Base-by-base conservation (phyloP, 2,888 invertebrate species). In the Catotricha subobsoleta region DNA sequence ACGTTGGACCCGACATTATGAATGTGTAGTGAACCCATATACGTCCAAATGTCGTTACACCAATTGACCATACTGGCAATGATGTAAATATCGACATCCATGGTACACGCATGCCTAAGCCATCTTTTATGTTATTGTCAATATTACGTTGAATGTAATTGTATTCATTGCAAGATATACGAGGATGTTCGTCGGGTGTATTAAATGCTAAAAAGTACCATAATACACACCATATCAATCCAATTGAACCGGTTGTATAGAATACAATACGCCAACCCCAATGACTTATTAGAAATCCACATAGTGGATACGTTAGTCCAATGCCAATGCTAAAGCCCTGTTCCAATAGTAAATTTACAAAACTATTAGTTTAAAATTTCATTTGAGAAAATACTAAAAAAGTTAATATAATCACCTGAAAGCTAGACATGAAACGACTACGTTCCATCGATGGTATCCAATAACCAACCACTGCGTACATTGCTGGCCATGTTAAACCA, bases 11-110 rank as follows among this genome's bases (percentile, higher is more conserved):
- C 37, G 71, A 69, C 50, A 75, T 71, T 54, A 79, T 78, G 54
- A 78, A 78, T 19, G 74, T 71, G 52, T 79, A 79, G 53, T 78
- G 76, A 5, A 77, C 71, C 76, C 77, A 79, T 53, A 79, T 78
- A 39, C 78, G 64, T n/a, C 78, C 78, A 50, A 78, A 79, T 1
- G 78, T 79, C 2, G 78, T 78, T 29, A 78, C 67, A 9, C 73
- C 77, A 50, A 79, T 78, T 1, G 75, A 67, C 76, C 76, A 78
- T 3, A 73, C 74, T 1, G 77, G 74, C 55, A 68, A 56, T 1
- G 76, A 77, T 16, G 62, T 69, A 33, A 76, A 63, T 46, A 79
- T 77, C 3, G 66, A 59, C 46, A 60, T 63, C 76, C 77, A 79
- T 3, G 78, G 78, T 12, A 76, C 76, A 42, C 65, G 61, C 54